These are phyloP conservation scores for Silurus asotus DNA, from an alignment of 2,113 vertebrate species.

Conservation along the genomic window DNA sequence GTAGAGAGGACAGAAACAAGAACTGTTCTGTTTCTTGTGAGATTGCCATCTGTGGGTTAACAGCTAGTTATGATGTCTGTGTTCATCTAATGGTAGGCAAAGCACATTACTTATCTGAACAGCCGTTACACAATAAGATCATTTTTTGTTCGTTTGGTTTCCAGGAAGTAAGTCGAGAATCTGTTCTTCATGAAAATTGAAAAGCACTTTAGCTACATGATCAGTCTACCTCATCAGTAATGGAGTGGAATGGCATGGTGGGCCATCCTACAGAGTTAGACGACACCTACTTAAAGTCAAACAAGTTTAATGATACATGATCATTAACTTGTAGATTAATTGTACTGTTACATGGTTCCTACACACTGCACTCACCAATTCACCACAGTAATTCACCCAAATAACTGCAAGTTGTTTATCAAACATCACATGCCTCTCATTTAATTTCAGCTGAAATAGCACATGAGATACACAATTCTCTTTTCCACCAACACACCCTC, in stretches of 20 bases:
- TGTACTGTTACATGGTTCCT: neutral
- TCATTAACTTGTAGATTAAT: slow-evolving; percentile 23
- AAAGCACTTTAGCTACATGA: slow-evolving; percentile 51
- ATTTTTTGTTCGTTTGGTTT: slow-evolving; percentile 53
- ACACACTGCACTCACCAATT: neutral
- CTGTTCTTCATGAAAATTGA: slow-evolving; percentile 52
- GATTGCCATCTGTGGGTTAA: slow-evolving; percentile 55
- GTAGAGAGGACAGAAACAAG: slow-evolving; percentile 38
- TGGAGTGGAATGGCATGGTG: slow-evolving; percentile 44
- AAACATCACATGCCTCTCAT: neutral
- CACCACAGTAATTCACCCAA: no score
- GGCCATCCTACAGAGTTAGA: slow-evolving; percentile 29
- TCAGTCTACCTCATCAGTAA: slow-evolving; percentile 45
- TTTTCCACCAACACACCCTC: neutral
- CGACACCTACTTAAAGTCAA: slow-evolving; percentile 35
- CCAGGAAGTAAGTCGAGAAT: slow-evolving; percentile 41
- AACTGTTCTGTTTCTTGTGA: slow-evolving; percentile 34
- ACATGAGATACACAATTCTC: neutral
- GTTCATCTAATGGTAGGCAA: slow-evolving; percentile 17
- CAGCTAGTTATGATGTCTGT: slow-evolving; percentile 51
- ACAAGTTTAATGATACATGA: neutral
- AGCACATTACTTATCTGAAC: slow-evolving; percentile 53
- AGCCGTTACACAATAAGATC: slow-evolving; percentile 52
- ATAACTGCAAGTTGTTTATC: neutral
- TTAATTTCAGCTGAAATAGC: neutral